A percentile compares a stretch with the other conserved stretches of the same genome.
These are phyloP conservation scores for Lemur catta DNA, from an alignment of 2,797 vertebrate genomes.

Conservation along the genomic window DNA sequence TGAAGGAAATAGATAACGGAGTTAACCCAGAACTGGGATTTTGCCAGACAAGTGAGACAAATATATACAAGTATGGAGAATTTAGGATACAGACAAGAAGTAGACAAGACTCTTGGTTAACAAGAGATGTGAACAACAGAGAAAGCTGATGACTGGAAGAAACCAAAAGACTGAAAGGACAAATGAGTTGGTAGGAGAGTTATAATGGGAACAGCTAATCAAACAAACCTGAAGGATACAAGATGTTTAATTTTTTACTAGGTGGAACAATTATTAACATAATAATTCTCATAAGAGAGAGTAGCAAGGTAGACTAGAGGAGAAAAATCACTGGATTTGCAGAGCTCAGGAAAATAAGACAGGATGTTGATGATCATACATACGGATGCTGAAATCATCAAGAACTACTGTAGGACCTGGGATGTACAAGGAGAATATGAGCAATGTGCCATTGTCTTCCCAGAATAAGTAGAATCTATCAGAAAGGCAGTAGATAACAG, in stretches of 20 bases:
- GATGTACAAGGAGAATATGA: neutral
- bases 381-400: neutral
- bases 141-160: neutral
- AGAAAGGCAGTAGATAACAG: neutral
- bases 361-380: neutral
- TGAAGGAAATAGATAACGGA: neutral
- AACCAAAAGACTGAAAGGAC: neutral
- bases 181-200: neutral
- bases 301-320: neutral
- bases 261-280: neutral
- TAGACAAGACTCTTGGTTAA: neutral
- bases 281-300: neutral
- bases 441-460: neutral
- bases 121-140: neutral
- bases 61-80: neutral
- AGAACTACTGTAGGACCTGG: neutral
- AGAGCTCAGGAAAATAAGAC: neutral
- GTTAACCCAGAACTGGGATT: neutral
- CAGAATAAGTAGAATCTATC: slow-evolving; percentile 1
- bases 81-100: neutral
- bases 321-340: neutral
- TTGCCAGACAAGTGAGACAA: neutral
- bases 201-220: neutral
- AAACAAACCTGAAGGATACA: neutral
- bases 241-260: neutral